phyloP scores from a whole-genome alignment of 2,113 vertebrate species.

The Rhizomys pruinosus region DNA sequence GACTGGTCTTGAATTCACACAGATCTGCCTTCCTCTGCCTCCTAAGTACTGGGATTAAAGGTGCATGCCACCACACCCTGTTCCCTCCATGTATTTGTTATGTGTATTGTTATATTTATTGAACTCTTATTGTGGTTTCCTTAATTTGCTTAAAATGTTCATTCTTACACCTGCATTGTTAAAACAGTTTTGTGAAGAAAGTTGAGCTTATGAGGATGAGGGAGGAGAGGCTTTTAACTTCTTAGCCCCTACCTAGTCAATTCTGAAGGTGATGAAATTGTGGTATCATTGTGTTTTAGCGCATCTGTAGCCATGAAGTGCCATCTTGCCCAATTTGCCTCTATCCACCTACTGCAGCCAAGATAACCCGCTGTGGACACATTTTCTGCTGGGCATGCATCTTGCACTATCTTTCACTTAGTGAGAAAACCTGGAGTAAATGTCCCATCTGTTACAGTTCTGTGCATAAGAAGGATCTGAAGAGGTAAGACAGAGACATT shows the following conservation, averaged over 20 bases:
- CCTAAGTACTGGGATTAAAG: too few relatives aligned
- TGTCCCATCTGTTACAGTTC: slow-evolving; percentile 98
- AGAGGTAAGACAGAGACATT: slow-evolving; percentile 89
- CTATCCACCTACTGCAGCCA: slow-evolving; percentile 95
- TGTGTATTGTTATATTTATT: background rate
- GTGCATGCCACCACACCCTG: too few relatives aligned
- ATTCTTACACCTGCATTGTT: background rate
- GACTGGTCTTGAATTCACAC: too few relatives aligned
- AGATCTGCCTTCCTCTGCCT: too few relatives aligned
- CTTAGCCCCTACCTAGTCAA: background rate
- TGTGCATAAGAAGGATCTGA: slow-evolving; percentile 94
- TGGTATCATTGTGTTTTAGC: slow-evolving; percentile 83
- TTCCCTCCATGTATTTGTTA: background rate
- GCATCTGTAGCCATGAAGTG: slow-evolving; percentile 98
- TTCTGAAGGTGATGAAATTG: slow-evolving; percentile 17
- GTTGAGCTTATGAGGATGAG: background rate
- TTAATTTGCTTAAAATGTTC: slow-evolving; percentile 17
- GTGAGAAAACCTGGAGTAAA: slow-evolving; percentile 97
- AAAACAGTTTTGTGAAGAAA: background rate
- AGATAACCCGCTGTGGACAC: slow-evolving; percentile 98
- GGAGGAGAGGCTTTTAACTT: slow-evolving; percentile 40
- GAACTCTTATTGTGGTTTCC: background rate
- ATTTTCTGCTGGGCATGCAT: slow-evolving; percentile 99
- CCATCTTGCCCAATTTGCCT: slow-evolving; percentile 99
- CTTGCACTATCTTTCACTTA: slow-evolving; percentile 96